Conservation (phyloP, 2,888 invertebrate genomes). For the Orchesella flavescens region DNA sequence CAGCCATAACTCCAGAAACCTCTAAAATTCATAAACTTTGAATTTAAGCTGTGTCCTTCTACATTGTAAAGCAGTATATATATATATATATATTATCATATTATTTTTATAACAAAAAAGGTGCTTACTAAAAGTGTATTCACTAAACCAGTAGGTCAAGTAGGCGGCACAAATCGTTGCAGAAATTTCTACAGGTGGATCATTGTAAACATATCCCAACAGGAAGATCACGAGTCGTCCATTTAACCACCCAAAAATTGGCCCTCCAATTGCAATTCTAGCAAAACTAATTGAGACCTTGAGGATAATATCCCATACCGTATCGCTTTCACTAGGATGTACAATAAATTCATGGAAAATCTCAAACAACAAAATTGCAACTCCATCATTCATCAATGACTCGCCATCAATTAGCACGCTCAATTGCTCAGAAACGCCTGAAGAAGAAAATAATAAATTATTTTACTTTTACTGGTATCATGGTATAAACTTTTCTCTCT, state of each 20-base stretch:
- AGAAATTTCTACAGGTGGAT: constrained; percentile 75
- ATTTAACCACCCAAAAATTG: constrained; percentile 74
- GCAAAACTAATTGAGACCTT: constrained; percentile 72
- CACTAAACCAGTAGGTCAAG: constrained; percentile 74
- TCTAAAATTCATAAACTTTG: constrained; percentile 52
- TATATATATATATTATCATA: neutral
- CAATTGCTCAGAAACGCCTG: constrained; percentile 73
- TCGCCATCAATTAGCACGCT: constrained; percentile 76
- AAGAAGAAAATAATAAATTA: neutral
- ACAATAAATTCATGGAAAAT: constrained; percentile 51
- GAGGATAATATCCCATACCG: constrained; percentile 72
- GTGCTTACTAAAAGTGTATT: constrained; percentile 67
- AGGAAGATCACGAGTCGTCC: constrained; percentile 74
- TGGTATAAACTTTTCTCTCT: no score
- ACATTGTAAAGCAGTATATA: no score
- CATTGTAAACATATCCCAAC: constrained; percentile 74
- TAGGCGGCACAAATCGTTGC: constrained; percentile 75
- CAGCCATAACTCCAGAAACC: constrained; percentile 75
- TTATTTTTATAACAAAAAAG: neutral
- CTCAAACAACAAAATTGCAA: constrained; percentile 75
- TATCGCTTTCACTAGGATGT: constrained; percentile 72
- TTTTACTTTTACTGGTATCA: no score
- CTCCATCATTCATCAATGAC: constrained; percentile 76
- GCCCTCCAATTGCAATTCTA: constrained; percentile 74
- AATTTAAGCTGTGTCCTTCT: neutral